Evolutionary conservation across 2,113 vertebrate species (phyloP).

Genomic region (Pseudonaja textilis): DNA sequence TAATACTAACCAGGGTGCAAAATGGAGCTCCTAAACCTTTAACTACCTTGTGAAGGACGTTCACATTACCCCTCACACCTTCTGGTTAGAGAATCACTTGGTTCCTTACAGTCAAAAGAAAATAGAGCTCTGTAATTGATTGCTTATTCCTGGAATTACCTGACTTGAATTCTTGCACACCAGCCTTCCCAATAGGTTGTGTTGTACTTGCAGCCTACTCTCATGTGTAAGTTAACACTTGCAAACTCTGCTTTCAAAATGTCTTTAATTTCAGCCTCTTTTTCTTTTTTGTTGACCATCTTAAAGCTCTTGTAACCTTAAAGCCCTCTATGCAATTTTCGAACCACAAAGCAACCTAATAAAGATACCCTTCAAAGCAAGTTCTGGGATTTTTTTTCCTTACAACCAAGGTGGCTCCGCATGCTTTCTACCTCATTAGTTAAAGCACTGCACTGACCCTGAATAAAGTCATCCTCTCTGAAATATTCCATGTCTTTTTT

Average conservation of each 20-base stretch:
- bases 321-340: neutral
- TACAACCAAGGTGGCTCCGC: neutral
- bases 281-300: neutral
- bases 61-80: neutral
- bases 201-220: neutral
- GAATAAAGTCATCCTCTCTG: neutral
- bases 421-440: neutral
- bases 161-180: neutral
- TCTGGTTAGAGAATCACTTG: neutral
- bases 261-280: neutral
- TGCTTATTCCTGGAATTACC: neutral
- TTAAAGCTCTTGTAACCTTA: neutral
- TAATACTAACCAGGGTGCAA: neutral
- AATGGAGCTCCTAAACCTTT: neutral
- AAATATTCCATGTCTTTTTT: neutral
- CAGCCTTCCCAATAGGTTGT: neutral
- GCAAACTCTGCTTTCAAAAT: neutral
- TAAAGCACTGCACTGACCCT: neutral
- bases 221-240: neutral
- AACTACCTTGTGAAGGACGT: neutral
- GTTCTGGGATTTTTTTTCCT: neutral
- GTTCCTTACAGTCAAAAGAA: neutral
- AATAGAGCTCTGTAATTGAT: neutral
- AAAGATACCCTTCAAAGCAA: neutral
- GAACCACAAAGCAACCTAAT: neutral